Evolutionary conservation across 2,888 invertebrate species (phyloP), one percentile per base, ranked within the genome.

Genomic region (Schrankia costaestrigalis): DNA sequence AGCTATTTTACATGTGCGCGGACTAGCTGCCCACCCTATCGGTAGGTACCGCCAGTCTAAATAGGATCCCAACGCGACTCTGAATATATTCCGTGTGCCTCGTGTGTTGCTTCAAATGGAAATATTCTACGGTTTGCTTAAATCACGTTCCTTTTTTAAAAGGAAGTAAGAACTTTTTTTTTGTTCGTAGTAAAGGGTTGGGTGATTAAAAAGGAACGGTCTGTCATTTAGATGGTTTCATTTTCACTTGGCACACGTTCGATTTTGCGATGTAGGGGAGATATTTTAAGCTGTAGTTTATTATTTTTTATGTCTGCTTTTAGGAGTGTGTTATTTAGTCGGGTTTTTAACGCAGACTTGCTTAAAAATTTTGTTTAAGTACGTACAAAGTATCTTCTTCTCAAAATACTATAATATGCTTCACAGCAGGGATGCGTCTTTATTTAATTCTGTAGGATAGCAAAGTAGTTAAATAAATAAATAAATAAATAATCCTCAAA

Each of bases 1-100:
- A 77, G 76, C 85, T 86, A 84, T 85, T 86, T 86, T 86, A 86
- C 86, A 86, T 86, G 86, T 85, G 82, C 81, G 80, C 72, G 75
- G 80, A 74, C 83, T 82, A 78, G 81, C 79, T 74, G 77, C 71
- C 79, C 80, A 71, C 79, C 75, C 76, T 82, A 79, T 84, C 64
- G 81, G 85, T 83, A 81, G 79, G 81, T 79, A 81, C 77, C 35
- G 73, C 74, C 73, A 73, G 79, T 73, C 74, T 75, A 76, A 80
- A 81, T 83, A 82, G 78, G 84, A 78, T 79, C 74, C 71, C 76
- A 69, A 71, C 78, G 72, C 76, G 79, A 77, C 78, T 79, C 71
- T 68, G 76, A 79, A 82, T 82, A 83, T 77, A 81, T 83, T 83
- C 78, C 71, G 72, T 71, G 64, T 52, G 67, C 63, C 71, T 74